Base-by-base conservation (phyloP, 2,888 invertebrate species). In the Chydorus sphaericus region DNA sequence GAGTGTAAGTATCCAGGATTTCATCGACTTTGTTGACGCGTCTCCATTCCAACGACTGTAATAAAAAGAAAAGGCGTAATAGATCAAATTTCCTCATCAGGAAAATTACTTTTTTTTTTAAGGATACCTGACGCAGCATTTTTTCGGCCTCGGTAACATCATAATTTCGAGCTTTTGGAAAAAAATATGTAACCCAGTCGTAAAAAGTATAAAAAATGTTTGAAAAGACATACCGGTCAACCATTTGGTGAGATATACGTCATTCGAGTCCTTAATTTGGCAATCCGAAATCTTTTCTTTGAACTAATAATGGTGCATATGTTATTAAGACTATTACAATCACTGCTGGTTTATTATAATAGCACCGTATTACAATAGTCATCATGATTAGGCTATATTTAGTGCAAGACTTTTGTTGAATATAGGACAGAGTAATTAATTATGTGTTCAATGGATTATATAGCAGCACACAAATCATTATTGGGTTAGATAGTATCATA, bases 81-180 rank as follows among this genome's bases (percentile, higher is more conserved):
- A 54, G 16, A 38, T 10, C 39, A 26, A n/a, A 14, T 11, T 14
- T 18, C 26, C 16, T 4, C 37, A 39, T 26, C 10, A 56, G 77
- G 16, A 2, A 3, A 1, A 16, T 16, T n/a, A 39, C 10, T 16
- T 14, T 16, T 2, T 39, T 0, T 36, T 36, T 36, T 4, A 4
- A 6, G 36, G 81, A 80, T 73, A 91, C 91, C 66, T 85, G 82
- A 73, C 87, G 74, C 2, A 92, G 72, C 92, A 92, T 92, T 72
- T 86, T 85, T 69, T 92, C 92, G 0, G 92, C 87, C n/a, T 85
- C 88, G 54, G 78, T 81, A 1, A 82, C 67, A 66, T 91, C 82
- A 82, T 88, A 92, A 70, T 83, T 84, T 66, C 92, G 76, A 3
- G 92, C 92, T 89, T 73, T 59, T 20, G 78, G 79, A 63, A 60